Base-by-base conservation (phyloP, 2,888 invertebrate species). In the Nephrotoma guestfalica region DNA sequence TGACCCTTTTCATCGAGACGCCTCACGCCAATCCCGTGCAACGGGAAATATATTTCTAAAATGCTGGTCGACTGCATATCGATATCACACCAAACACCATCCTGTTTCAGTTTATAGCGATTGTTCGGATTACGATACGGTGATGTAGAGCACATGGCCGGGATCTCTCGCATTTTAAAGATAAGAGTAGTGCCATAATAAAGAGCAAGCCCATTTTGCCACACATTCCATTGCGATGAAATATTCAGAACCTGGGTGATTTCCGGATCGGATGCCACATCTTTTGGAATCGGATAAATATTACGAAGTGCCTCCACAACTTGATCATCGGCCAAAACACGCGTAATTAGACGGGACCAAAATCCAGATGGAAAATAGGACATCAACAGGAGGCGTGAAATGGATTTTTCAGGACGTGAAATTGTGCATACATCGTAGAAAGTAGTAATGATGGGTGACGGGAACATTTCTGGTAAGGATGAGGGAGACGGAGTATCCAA, bases 301-400 rank as follows among this genome's bases (percentile, higher is more conserved):
- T 94, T 93, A 88, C 95, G 93, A 0, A 97, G 95, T 11, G 96
- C 96, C 88, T 95, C 95, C 0, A 96, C 94, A 18, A 97, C 95
- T 45, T 95, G 94, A 88, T 96, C 95, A 90, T 99, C 99, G 0
- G 98, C 98, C 87, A 99, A 92, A 87, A 98, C 94, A n/a, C 99
- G 92, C 0, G 98, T 97, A 88, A 97, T 96, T 40, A 99, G 93
- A 0, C 99, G 93, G 0, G 99, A 96, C 99, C 99, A 99, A 92
- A 99, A 99, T 0, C 99, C 99, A 88, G 97, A 96, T 0, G 99
- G 99, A 90, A 99, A 97, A 92, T 99, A 99, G 0, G 98, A 97
- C 94, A 99, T 96, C 9, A 99, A 93, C 13, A 99, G 93, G 86
- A 99, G 93, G 0, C 98, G 93, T 0, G 95, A 94, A 6, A 96